Evolutionary conservation across 2,888 invertebrate genomes (phyloP), one percentile per base, ranked within the genome.

Genomic region (Autographa pulchrina): DNA sequence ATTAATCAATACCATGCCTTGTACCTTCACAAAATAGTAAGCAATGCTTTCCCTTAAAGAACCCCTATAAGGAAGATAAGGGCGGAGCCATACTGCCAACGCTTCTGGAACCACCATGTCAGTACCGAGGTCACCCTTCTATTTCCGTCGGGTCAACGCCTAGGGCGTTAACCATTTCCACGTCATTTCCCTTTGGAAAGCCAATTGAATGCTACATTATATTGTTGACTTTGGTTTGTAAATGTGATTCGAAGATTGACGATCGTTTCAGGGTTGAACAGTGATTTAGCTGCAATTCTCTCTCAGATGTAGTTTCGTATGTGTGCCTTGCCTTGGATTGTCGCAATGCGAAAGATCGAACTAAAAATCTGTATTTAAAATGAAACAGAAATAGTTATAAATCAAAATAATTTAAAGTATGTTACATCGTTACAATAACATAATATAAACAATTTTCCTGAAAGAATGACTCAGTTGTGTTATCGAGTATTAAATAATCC

Each of bases 151-250:
- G 91, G 90, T 90, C 92, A 89, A 86, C 88, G 90, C 92, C 86
- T 87, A 85, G 92, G 94, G 94, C 94, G 94, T 93, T 88, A 88
- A 91, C 92, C 88, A 93, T 93, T 94, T 94, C 92, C 92, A 88
- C 80, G 78, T 84, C 89, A 94, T 93, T 94, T 93, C 92, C 92
- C 84, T 83, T 48, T 70, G 76, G 74, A 79, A 74, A 83, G 88
- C 87, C 89, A 91, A 92, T 91, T 87, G 84, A 80, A 85, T 82
- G 78, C 80, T 81, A 77, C 79, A 80, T 75, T 80, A 75, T 71
- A 76, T 66, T n/a, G 63, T 71, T 75, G 68, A 84, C 73, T 75
- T 74, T 72, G 74, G 81, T 79, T 80, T 74, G 65, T 48, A 69
- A 83, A 73, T 72, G 65, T 74, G 66, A 73, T 73, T 73, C 66